A percentile compares a stretch with the other conserved stretches of the same genome.
Evolutionary conservation across 53 echinoderm and acorn worm species (phyloP).

Genomic region (Holothuria leucospilota): DNA sequence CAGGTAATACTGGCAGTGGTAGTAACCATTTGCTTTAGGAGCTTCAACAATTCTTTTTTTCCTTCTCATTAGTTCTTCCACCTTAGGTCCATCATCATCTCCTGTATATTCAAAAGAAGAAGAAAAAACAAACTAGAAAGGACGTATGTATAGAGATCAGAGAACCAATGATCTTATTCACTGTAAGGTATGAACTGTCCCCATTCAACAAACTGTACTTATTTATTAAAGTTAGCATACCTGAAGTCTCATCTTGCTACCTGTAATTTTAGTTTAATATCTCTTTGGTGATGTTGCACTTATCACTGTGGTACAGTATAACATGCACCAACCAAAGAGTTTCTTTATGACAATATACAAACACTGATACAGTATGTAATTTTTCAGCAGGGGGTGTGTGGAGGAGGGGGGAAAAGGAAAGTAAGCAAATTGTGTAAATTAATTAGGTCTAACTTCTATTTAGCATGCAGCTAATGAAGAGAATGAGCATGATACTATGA

Average conservation of each 20-base stretch:
- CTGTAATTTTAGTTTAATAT: no score
- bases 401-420: no score
- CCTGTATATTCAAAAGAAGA: constrained; percentile 43
- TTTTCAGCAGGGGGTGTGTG: no score
- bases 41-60: constrained; percentile 97
- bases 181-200: background rate
- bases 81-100: constrained; percentile 81
- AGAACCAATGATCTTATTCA: background rate
- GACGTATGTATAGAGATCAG: background rate
- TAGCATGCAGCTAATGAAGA: no score
- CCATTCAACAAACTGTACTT: background rate
- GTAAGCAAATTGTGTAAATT: no score
- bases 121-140: background rate
- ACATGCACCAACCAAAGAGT: no score
- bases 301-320: no score
- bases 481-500: no score
- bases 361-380: no score
- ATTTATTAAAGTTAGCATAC: background rate
- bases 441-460: no score
- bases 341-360: no score
- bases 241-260: background rate
- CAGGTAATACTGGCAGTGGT: constrained; percentile 95
- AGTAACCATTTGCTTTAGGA: constrained; percentile 96
- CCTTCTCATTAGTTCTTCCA: constrained; percentile 90
- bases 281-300: no score